Conservation (phyloP, 2,797 vertebrate genomes). For the Dallia pectoralis region DNA sequence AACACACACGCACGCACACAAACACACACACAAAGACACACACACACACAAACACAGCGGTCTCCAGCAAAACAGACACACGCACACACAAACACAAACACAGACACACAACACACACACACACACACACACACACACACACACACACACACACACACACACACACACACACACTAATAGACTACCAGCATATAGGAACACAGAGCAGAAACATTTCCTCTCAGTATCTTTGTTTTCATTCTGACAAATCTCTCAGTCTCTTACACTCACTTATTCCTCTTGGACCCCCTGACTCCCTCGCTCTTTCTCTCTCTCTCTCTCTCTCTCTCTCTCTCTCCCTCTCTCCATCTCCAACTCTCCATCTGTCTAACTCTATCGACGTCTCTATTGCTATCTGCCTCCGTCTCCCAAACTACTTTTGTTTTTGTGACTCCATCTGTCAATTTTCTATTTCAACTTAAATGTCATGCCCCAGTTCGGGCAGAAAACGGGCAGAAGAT, state of each 20-base stretch:
- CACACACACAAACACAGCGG: slow-evolving; percentile 78
- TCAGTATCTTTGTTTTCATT: background rate
- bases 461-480: background rate
- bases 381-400: slow-evolving; percentile 2
- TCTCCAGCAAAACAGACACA: slow-evolving; percentile 70
- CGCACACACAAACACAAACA: slow-evolving; percentile 30
- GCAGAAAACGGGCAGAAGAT: too few species aligned
- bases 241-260: background rate
- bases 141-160: too few species aligned
- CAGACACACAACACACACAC: slow-evolving; percentile 26
- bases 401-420: slow-evolving; percentile 1
- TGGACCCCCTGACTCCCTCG: background rate
- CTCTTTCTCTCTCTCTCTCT: slow-evolving; percentile 24
- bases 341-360: background rate
- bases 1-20: too few species aligned
- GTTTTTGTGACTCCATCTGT: slow-evolving; percentile 5
- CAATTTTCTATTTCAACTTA: background rate
- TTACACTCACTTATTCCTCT: background rate
- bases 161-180: slow-evolving; percentile 10
- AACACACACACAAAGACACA: too few species aligned
- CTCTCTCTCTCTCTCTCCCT: background rate
- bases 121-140: too few species aligned
- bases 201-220: background rate
- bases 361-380: background rate
- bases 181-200: background rate